phyloP scores from a whole-genome alignment of 2,797 vertebrate genomes.

The Geotrypetes seraphini region DNA sequence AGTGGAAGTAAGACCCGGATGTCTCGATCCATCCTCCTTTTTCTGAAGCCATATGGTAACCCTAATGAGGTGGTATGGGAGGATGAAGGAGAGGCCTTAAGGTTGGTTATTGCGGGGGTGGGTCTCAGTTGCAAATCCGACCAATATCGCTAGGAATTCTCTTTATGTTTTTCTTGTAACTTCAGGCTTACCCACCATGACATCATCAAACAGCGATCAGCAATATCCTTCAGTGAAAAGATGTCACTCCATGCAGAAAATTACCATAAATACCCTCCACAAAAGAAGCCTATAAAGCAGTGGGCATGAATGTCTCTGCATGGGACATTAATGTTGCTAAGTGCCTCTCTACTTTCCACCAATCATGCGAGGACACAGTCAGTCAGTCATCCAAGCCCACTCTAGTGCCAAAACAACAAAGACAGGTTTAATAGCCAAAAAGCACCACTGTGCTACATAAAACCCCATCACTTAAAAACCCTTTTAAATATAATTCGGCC shows the following conservation, averaged over 20 bases:
- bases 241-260: too few species aligned
- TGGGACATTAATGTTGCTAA: not conserved
- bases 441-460: constrained; percentile 30
- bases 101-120: not conserved
- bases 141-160: too few species aligned
- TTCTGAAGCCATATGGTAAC: too few species aligned
- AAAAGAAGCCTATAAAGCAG: not conserved
- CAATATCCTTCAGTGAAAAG: too few species aligned
- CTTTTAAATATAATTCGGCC: constrained; percentile 38
- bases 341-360: not conserved
- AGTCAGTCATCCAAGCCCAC: constrained; percentile 6
- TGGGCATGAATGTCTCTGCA: not conserved
- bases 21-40: too few species aligned
- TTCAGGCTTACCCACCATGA: too few species aligned
- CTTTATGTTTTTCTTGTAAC: too few species aligned
- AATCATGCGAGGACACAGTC: not conserved
- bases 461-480: constrained; percentile 28
- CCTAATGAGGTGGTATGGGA: too few species aligned
- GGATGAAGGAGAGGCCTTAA: not conserved
- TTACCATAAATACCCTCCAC: too few species aligned
- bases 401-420: constrained; percentile 31
- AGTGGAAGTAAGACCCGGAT: too few species aligned
- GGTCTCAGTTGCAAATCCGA: not conserved
- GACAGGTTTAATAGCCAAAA: constrained; percentile 19
- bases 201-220: too few species aligned